Conservation (phyloP, 1,140 invertebrate genomes). For the Drosophila pandora region DNA sequence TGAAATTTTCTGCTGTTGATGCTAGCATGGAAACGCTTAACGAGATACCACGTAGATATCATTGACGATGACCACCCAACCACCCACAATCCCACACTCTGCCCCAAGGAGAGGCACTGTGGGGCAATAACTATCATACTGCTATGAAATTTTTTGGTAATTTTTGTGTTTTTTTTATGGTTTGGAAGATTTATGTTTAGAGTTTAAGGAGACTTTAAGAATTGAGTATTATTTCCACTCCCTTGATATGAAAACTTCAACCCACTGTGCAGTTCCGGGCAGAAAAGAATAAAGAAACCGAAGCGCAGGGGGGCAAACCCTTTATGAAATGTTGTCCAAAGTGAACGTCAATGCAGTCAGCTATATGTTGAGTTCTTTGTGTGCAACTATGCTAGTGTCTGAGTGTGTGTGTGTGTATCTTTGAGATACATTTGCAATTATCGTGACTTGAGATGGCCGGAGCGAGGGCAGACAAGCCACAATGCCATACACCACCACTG, state of each 20-base stretch:
- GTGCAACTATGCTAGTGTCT: slow-evolving; percentile 18
- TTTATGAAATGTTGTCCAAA: slow-evolving; percentile 73
- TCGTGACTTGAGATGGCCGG: slow-evolving; percentile 76
- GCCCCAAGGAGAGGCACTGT: slow-evolving; percentile 16
- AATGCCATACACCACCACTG: slow-evolving; percentile 20
- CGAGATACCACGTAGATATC: slow-evolving; percentile 79
- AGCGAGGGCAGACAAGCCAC: slow-evolving; percentile 30
- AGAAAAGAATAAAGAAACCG: slow-evolving; percentile 27
- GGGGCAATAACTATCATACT: not conserved
- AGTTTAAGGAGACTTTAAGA: too few species aligned
- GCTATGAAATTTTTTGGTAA: not conserved
- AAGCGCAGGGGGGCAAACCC: slow-evolving; percentile 49
- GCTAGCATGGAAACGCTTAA: slow-evolving; percentile 69
- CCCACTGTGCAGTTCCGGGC: slow-evolving; percentile 14
- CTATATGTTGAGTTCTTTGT: slow-evolving; percentile 32
- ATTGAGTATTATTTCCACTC: too few species aligned
- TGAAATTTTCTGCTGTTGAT: slow-evolving; percentile 55
- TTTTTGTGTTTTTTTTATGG: not conserved
- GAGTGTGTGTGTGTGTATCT: slow-evolving; percentile 50
- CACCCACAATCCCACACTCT: slow-evolving; percentile 1
- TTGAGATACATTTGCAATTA: slow-evolving; percentile 82
- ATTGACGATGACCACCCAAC: slow-evolving; percentile 49
- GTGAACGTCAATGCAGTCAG: slow-evolving; percentile 64
- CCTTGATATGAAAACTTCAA: not conserved
- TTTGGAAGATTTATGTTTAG: not conserved